These are phyloP conservation scores for Chondrosia reniformis DNA, from an alignment of 37 sponge, comb jelly and placozoan species.

Conservation along the genomic window DNA sequence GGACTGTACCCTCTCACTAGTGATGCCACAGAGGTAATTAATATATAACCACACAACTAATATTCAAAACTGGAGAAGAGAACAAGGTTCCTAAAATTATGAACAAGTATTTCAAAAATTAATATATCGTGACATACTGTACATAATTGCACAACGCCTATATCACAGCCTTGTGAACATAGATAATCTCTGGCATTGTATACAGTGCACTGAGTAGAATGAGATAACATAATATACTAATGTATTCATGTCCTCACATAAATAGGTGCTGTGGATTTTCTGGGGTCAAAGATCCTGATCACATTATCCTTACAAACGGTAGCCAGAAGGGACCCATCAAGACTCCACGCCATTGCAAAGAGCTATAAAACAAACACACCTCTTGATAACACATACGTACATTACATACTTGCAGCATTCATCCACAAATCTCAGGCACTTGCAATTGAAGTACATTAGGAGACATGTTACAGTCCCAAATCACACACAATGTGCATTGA, in stretches of 20 bases:
- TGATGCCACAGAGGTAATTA: no score
- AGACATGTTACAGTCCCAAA: no score
- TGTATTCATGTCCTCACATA: not conserved
- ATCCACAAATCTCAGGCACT: no score
- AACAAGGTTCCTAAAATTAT: no score
- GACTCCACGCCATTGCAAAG: slow-evolving; percentile 85
- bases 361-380: slow-evolving; percentile 25
- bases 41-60: no score
- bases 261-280: slow-evolving; percentile 43
- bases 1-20: no score
- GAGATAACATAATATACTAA: not conserved
- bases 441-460: no score
- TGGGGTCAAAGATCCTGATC: slow-evolving; percentile 63
- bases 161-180: not conserved
- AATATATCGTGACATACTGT: no score
- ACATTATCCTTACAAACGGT: slow-evolving; percentile 53
- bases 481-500: no score
- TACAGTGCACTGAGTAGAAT: not conserved
- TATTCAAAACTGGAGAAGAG: no score
- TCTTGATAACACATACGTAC: not conserved
- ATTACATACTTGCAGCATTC: not conserved
- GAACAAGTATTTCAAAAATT: no score
- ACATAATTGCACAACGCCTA: no score
- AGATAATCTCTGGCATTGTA: not conserved
- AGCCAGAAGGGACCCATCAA: slow-evolving; percentile 65